Conservation (phyloP, 2,888 invertebrate species). For the Drosophila sordidula region DNA sequence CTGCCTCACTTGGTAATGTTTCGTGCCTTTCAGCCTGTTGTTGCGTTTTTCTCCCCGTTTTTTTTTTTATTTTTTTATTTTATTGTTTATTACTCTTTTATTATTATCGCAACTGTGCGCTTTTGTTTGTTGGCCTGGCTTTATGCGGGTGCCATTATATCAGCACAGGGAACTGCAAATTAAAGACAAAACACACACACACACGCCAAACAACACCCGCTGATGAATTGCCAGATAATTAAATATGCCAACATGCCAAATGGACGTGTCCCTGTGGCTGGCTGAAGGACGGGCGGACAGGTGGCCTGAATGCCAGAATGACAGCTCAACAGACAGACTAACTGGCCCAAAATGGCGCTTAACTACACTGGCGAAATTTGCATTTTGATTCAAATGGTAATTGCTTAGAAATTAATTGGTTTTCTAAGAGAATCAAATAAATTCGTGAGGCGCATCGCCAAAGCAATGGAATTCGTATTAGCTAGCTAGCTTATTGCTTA, state of each 20-base stretch:
- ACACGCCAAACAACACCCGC: constrained; percentile 13
- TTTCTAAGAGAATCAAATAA: background rate
- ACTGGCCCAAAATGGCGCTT: constrained; percentile 5
- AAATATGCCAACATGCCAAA: constrained; percentile 57
- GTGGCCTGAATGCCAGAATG: constrained; percentile 7
- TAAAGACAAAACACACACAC: constrained; percentile 43
- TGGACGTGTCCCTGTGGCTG: constrained; percentile 21
- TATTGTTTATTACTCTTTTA: constrained; percentile 75
- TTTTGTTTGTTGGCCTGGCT: constrained; percentile 27
- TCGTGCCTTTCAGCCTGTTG: constrained; percentile 30
- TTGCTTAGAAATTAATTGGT: constrained; percentile 23
- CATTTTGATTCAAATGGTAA: constrained; percentile 33
- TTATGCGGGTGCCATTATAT: constrained; percentile 53
- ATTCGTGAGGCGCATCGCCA: no score
- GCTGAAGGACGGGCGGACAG: constrained; percentile 6
- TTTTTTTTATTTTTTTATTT: constrained; percentile 47
- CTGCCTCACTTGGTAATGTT: constrained; percentile 41
- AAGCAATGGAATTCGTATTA: no score
- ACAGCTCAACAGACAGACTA: constrained; percentile 16
- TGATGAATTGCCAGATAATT: constrained; percentile 66
- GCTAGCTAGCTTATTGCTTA: no score
- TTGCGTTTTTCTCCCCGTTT: constrained; percentile 15
- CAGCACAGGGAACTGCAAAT: constrained; percentile 40
- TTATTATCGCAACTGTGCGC: constrained; percentile 61
- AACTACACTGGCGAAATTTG: constrained; percentile 28